Percentiles rank a stretch among this genome's conserved stretches.
Evolutionary conservation across 2,797 vertebrate species (phyloP).

Genomic region (Galagoides demidoff): DNA sequence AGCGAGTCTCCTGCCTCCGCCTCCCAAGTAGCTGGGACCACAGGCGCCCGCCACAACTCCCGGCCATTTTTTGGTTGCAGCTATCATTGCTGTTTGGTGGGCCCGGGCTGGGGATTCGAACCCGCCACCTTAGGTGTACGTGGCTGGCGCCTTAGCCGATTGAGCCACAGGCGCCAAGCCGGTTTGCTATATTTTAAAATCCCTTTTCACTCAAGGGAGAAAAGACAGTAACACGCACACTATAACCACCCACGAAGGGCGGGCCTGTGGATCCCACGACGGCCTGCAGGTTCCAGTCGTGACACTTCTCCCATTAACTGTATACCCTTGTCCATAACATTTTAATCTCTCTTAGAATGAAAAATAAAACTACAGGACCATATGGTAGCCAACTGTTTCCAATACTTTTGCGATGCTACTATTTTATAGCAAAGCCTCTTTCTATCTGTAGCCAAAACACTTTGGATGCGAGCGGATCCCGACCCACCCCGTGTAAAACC

Average conservation of each 20-base stretch:
- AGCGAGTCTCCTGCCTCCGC: no score
- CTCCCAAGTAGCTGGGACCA: no score
- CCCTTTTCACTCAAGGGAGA: neutral
- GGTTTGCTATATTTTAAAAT: neutral
- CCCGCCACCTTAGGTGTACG: no score
- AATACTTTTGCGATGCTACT: neutral
- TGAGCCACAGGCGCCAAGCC: no score
- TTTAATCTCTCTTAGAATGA: constrained; percentile 9
- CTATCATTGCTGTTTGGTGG: no score
- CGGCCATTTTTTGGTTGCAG: no score
- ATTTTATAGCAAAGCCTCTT: neutral
- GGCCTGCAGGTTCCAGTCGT: constrained; percentile 7
- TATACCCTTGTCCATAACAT: neutral
- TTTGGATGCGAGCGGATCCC: neutral
- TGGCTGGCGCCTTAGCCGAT: no score
- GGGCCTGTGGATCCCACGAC: neutral
- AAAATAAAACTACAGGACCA: neutral
- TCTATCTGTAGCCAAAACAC: constrained; percentile 13
- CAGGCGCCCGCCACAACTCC: no score
- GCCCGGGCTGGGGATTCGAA: no score
- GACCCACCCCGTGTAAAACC: neutral
- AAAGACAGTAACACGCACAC: neutral
- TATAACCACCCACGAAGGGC: neutral
- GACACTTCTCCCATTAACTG: neutral
- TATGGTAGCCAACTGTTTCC: neutral